Evolutionary conservation across 2,113 vertebrate genomes (phyloP).

Genomic region (Colaptes auratus): DNA sequence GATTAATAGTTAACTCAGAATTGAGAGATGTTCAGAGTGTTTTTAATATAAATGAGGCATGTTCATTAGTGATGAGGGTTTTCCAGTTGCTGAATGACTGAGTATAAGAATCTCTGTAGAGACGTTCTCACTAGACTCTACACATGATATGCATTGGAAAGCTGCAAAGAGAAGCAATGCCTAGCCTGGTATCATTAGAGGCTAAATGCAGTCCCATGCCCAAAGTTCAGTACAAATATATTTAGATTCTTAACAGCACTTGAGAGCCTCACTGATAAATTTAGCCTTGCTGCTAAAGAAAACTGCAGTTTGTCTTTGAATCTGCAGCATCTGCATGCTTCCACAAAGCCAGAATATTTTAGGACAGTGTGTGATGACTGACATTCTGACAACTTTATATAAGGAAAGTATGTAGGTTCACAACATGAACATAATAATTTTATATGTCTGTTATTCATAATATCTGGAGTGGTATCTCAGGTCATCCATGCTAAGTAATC

Average conservation of each 20-base stretch:
- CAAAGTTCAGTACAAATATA: neutral
- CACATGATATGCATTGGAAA: neutral
- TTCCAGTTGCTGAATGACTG: neutral
- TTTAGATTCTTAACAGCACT: neutral
- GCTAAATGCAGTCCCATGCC: neutral
- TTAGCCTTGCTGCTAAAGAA: neutral
- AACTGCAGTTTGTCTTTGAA: neutral
- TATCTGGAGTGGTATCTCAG: neutral
- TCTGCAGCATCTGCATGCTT: neutral
- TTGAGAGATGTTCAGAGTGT: neutral
- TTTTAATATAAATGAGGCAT: neutral
- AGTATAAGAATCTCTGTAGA: neutral
- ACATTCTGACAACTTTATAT: neutral
- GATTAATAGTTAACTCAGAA: neutral
- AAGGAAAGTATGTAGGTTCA: constrained; percentile 15
- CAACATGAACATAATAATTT: neutral
- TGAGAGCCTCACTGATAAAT: neutral
- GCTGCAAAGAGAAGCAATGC: neutral
- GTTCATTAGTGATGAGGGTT: neutral
- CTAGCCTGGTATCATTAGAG: fast-evolving
- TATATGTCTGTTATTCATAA: neutral
- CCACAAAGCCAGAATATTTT: neutral
- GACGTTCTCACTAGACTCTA: neutral
- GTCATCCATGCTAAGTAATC: neutral
- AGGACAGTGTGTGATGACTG: neutral